Percentiles rank a stretch among this genome's conserved stretches.
These are phyloP conservation scores for Phymatocera aterrima DNA, from an alignment of 2,888 invertebrate species.

Conservation along the genomic window DNA sequence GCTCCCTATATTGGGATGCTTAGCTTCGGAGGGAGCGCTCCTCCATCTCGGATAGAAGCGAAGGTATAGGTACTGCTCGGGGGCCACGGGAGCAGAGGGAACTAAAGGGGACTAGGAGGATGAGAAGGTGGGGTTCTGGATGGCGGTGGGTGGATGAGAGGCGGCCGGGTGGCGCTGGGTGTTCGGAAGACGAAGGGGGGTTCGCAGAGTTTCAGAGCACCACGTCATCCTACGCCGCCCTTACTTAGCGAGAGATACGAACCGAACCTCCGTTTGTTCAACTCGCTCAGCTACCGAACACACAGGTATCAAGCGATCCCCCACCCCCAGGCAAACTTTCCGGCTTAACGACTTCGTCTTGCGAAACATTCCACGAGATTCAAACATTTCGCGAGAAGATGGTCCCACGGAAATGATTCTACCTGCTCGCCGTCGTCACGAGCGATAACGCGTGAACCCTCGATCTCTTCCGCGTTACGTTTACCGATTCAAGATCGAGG, in stretches of 20 bases:
- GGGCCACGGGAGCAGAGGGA: constrained; percentile 37
- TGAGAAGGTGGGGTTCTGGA: constrained; percentile 61
- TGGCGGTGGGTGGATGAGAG: constrained; percentile 46
- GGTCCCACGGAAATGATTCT: background rate
- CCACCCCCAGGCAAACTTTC: background rate
- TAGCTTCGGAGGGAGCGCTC: constrained; percentile 54
- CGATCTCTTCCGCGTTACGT: background rate
- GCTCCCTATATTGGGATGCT: constrained; percentile 48
- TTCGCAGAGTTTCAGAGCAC: constrained; percentile 46
- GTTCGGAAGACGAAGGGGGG: constrained; percentile 55
- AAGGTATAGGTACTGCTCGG: constrained; percentile 52
- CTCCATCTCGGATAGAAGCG: constrained; percentile 61
- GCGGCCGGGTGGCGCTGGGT: constrained; percentile 58
- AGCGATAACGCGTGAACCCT: background rate
- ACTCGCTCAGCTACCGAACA: background rate
- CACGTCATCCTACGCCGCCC: constrained; percentile 53
- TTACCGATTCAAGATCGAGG: background rate
- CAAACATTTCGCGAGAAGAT: background rate
- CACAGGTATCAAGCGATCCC: background rate
- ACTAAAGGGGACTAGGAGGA: constrained; percentile 49
- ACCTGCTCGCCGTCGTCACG: background rate
- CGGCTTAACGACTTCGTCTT: constrained; percentile 4
- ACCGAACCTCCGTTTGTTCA: constrained; percentile 47
- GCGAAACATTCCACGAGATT: background rate
- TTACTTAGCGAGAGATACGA: constrained; percentile 59